phyloP scores from a whole-genome alignment of 64 coral and sea anemone genomes.

The Montipora cactus region DNA sequence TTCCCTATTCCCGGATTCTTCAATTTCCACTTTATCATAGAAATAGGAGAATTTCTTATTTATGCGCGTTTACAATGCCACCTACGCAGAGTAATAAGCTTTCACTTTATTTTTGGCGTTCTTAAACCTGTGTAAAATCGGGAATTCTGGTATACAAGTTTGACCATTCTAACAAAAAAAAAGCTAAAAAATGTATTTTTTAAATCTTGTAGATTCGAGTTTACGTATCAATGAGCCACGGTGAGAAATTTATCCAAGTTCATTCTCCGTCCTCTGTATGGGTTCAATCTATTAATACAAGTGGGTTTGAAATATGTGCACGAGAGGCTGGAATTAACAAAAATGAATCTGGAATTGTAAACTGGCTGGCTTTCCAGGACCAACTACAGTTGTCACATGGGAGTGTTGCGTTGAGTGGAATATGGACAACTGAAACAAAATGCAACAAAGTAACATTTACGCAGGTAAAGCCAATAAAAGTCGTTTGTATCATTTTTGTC shows the following conservation, averaged over 20 bases:
- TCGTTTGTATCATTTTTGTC: too few species aligned
- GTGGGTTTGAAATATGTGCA: conserved; percentile 39
- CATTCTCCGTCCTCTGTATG: conserved; percentile 33
- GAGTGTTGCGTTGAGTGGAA: not conserved
- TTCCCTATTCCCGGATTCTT: too few species aligned
- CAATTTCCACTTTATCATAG: too few species aligned
- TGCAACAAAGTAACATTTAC: conserved; percentile 16
- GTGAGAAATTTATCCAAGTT: not conserved
- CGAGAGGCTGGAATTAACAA: conserved; percentile 9
- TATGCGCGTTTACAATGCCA: too few species aligned
- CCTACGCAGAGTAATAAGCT: too few species aligned
- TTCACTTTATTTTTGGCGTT: too few species aligned
- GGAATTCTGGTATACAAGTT: too few species aligned
- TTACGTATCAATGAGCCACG: not conserved
- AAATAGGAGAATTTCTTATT: too few species aligned
- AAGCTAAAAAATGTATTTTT: not conserved
- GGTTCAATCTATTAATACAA: conserved; percentile 2
- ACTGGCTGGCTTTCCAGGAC: conserved; percentile 55
- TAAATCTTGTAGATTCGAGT: not conserved
- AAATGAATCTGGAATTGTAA: conserved; percentile 22
- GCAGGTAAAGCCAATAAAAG: not conserved
- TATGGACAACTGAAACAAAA: conserved; percentile 38
- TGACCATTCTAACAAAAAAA: too few species aligned
- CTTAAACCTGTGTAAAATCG: too few species aligned
- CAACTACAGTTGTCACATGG: not conserved